phyloP scores from a whole-genome alignment of 2,797 vertebrate species.

The Loriculus beryllinus region DNA sequence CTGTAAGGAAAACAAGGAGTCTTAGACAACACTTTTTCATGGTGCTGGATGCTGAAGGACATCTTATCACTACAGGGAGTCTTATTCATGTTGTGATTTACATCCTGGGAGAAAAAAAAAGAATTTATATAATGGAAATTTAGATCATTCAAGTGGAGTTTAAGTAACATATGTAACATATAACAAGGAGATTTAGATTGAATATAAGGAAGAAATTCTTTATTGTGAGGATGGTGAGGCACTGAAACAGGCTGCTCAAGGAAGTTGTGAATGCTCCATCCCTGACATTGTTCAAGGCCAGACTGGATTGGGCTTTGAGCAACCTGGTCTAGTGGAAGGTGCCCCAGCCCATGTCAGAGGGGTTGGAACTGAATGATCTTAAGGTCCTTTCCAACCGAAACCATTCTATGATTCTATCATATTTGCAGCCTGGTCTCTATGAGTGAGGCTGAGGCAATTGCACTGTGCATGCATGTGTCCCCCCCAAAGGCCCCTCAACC shows the following conservation, averaged over 20 bases:
- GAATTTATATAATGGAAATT: background rate
- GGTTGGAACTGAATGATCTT: background rate
- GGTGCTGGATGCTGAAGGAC: background rate
- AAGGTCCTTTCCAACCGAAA: background rate
- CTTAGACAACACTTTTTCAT: background rate
- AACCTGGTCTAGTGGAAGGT: background rate
- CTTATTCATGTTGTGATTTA: background rate
- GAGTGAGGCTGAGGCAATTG: background rate
- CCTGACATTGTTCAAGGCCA: background rate
- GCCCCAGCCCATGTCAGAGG: background rate
- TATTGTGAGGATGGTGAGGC: background rate
- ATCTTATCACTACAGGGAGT: background rate
- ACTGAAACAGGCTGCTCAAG: background rate
- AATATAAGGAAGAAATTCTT: background rate
- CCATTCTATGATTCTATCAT: background rate
- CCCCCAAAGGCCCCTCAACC: background rate
- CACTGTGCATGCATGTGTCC: background rate
- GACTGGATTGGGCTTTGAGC: background rate
- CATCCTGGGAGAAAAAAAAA: background rate
- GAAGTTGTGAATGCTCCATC: background rate
- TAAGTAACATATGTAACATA: background rate
- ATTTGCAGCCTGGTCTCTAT: background rate
- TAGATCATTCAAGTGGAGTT: background rate
- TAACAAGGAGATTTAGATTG: background rate
- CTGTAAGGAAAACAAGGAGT: background rate